A percentile compares a stretch with the other conserved stretches of the same genome.
Conservation (phyloP, 2,888 invertebrate species). For the Hemistola chrysoprasaria region DNA sequence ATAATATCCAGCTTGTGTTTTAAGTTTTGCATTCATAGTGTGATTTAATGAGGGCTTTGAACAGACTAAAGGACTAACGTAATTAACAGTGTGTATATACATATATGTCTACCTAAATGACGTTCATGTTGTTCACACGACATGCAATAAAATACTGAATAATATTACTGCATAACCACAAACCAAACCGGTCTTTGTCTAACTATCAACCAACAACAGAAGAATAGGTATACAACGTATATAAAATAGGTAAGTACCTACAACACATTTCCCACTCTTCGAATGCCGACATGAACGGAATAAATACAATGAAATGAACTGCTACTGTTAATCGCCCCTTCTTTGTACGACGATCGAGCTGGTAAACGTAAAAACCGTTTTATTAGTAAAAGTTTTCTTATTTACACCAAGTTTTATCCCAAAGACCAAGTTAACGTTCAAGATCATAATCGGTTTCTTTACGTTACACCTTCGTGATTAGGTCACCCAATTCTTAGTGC, state of each 20-base stretch:
- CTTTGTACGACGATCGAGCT: slow-evolving; percentile 9
- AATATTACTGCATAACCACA: slow-evolving; percentile 56
- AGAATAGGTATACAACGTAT: slow-evolving; percentile 26
- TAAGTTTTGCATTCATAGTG: not conserved
- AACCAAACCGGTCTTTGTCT: slow-evolving; percentile 52
- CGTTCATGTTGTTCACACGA: slow-evolving; percentile 7
- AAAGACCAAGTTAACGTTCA: no score
- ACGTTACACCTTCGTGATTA: no score
- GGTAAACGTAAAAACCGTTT: slow-evolving; percentile 4
- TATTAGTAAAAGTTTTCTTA: slow-evolving; percentile 1
- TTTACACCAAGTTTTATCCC: no score
- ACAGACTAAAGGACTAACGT: no score
- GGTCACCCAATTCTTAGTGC: no score
- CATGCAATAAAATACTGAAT: slow-evolving; percentile 38
- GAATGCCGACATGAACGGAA: slow-evolving; percentile 27
- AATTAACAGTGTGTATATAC: no score
- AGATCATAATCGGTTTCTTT: no score
- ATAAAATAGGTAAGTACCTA: slow-evolving; percentile 14
- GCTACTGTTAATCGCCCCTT: slow-evolving; percentile 29
- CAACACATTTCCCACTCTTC: slow-evolving; percentile 26
- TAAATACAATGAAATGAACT: slow-evolving; percentile 32
- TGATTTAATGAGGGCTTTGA: no score
- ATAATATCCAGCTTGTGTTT: slow-evolving; percentile 3
- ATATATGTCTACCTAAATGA: not conserved
- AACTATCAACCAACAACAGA: slow-evolving; percentile 22